Conservation (phyloP, 1,140 invertebrate genomes). For the Uloborus diversus region DNA sequence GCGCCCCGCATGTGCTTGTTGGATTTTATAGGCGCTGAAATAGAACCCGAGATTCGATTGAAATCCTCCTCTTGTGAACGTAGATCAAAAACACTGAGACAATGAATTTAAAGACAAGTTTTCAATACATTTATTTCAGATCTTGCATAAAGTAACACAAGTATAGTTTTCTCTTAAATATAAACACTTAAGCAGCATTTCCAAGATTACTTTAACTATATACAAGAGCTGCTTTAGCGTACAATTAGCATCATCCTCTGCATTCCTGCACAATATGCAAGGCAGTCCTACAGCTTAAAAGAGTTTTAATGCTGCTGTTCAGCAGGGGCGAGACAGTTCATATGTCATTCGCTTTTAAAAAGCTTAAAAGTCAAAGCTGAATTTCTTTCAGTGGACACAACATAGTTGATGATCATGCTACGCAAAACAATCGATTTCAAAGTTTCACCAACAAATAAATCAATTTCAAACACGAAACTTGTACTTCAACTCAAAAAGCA, state of each 20-base stretch:
- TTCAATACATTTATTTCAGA: constrained; percentile 7
- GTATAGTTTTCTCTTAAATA: not conserved
- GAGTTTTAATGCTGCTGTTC: too few relatives aligned
- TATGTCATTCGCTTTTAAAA: not conserved
- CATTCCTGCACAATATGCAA: not conserved
- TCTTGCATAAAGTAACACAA: constrained; percentile 9
- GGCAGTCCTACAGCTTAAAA: not conserved
- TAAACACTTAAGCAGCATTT: constrained; percentile 4
- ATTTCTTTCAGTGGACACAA: not conserved
- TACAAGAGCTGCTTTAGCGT: constrained; percentile 19
- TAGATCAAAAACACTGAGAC: too few relatives aligned
- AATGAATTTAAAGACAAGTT: too few relatives aligned
- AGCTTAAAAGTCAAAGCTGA: not conserved
- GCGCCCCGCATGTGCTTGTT: too few relatives aligned
- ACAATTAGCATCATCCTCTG: not conserved
- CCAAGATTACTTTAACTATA: not conserved
- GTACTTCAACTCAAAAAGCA: too few relatives aligned
- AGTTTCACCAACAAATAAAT: too few relatives aligned
- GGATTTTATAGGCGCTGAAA: too few relatives aligned
- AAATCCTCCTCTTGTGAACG: too few relatives aligned
- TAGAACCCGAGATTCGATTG: too few relatives aligned
- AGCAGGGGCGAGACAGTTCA: too few relatives aligned
- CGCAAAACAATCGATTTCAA: not conserved
- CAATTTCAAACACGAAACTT: too few relatives aligned
- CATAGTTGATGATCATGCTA: not conserved